Evolutionary conservation across 2,797 vertebrate species (phyloP).

Genomic region (Acropternis orthonyx): DNA sequence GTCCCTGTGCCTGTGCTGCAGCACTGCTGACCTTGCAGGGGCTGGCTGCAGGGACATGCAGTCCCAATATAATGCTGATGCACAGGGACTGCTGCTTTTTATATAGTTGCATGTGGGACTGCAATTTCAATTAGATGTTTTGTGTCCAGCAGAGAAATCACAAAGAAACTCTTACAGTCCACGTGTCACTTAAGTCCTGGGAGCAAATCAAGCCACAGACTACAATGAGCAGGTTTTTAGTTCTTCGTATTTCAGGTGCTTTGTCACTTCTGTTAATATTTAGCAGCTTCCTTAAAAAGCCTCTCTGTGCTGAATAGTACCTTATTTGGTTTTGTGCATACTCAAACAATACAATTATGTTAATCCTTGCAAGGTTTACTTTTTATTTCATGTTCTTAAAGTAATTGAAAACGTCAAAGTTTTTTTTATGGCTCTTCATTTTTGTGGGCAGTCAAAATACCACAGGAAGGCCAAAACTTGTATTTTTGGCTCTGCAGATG

Average conservation of each 20-base stretch:
- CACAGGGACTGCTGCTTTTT: background rate
- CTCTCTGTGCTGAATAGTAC: background rate
- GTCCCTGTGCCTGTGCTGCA: background rate
- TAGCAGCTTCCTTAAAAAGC: background rate
- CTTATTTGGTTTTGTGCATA: background rate
- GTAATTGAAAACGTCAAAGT: background rate
- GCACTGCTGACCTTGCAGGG: background rate
- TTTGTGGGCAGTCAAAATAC: background rate
- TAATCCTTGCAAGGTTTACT: background rate
- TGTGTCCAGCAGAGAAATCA: background rate
- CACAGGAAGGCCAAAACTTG: background rate
- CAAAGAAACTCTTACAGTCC: background rate
- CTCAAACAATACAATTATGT: background rate
- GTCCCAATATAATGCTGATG: background rate
- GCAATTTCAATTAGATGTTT: background rate
- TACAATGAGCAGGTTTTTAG: background rate
- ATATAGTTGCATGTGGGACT: background rate
- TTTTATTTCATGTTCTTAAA: background rate
- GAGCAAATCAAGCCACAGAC: background rate
- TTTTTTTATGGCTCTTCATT: background rate
- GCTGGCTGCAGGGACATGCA: rapidly evolving
- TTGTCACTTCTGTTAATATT: background rate
- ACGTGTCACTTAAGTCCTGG: background rate
- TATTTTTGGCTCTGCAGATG: background rate
- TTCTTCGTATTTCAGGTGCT: background rate